Evolutionary conservation across 64 coral and sea anemone species (phyloP).

Genomic region (Acropora yongei): DNA sequence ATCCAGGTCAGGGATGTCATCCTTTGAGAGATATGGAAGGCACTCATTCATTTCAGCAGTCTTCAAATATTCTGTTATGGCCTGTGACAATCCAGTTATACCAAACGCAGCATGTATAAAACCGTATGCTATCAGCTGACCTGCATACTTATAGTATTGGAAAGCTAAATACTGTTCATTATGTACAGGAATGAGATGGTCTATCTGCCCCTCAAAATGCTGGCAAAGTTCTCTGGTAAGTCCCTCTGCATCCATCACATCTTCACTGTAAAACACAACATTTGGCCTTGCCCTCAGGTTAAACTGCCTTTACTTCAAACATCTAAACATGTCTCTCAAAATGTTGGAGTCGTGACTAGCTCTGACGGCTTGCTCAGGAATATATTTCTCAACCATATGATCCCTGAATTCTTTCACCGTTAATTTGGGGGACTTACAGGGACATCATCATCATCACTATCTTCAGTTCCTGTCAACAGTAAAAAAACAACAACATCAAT

Average conservation of each 20-base stretch:
- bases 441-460: no score
- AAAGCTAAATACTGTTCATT: constrained; percentile 41
- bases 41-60: constrained; percentile 11
- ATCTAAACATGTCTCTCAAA: constrained; percentile 31
- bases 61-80: constrained; percentile 28
- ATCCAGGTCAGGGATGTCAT: constrained; percentile 22
- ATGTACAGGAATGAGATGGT: constrained; percentile 41
- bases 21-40: not conserved
- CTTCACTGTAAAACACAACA: constrained; percentile 30
- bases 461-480: no score
- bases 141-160: constrained; percentile 46
- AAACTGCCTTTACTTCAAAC: constrained; percentile 28
- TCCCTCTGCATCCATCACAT: constrained; percentile 39
- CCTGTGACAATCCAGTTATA: constrained; percentile 26
- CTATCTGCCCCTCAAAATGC: constrained; percentile 25
- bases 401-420: constrained; percentile 15
- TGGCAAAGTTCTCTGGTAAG: constrained; percentile 53
- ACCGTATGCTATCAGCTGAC: constrained; percentile 38
- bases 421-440: not conserved
- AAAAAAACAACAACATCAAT: no score
- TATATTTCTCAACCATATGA: constrained; percentile 42
- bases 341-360: constrained; percentile 40
- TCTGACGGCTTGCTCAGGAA: constrained; percentile 17
- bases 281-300: constrained; percentile 39
- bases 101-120: constrained; percentile 40